phyloP scores from a whole-genome alignment of 2,888 invertebrate species.

The Andrena marginata region DNA sequence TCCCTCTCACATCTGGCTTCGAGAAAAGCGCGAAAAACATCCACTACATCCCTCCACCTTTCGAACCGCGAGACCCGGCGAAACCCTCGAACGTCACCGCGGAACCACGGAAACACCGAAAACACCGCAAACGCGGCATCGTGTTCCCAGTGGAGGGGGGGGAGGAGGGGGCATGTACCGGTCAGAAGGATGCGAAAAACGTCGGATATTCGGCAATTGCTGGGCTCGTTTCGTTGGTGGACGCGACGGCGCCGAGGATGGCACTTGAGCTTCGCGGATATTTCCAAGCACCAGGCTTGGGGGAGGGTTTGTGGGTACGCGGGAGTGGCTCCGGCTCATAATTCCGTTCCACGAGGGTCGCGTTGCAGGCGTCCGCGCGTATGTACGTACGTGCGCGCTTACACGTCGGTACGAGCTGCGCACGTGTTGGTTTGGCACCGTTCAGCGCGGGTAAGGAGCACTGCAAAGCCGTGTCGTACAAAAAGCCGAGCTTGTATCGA shows the following conservation, averaged over 20 bases:
- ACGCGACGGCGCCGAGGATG: slow-evolving; percentile 10
- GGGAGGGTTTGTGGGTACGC: not conserved
- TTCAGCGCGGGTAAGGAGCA: slow-evolving; percentile 5
- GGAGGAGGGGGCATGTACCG: not conserved
- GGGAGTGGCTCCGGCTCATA: slow-evolving; percentile 20
- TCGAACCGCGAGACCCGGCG: not conserved
- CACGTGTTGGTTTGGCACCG: slow-evolving; percentile 15
- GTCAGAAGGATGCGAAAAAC: slow-evolving; percentile 8
- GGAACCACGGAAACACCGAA: not conserved
- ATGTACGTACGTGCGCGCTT: not conserved
- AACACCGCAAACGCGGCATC: not conserved
- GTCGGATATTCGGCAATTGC: slow-evolving; percentile 10
- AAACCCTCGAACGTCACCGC: not conserved
- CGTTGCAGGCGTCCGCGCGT: not conserved
- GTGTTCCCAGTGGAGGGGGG: not conserved
- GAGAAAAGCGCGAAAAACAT: no score
- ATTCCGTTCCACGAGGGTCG: not conserved
- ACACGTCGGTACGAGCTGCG: no score
- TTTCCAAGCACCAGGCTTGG: slow-evolving; percentile 14
- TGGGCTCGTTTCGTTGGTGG: slow-evolving; percentile 9
- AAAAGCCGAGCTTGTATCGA: slow-evolving; percentile 30
- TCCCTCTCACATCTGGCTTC: no score
- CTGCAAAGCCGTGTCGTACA: not conserved
- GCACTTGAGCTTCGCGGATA: slow-evolving; percentile 18
- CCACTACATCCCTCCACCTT: no score